phyloP scores from a whole-genome alignment of 2,113 vertebrate species.

The Scolopax mira region DNA sequence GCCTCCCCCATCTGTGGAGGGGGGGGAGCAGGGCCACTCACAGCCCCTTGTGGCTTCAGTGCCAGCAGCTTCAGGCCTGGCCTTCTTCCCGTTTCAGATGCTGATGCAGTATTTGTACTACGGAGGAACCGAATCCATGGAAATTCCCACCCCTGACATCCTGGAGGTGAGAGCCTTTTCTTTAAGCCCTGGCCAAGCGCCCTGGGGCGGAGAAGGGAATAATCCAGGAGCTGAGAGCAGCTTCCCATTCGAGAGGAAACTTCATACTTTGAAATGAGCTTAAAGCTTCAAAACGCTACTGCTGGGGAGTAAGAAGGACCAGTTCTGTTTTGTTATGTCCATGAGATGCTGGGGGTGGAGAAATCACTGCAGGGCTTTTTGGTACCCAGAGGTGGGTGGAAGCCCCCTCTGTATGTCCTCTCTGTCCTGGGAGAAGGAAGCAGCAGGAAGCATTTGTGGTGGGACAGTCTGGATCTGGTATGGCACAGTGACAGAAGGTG shows the following conservation, averaged over 20 bases:
- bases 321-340: neutral
- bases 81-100: constrained; percentile 76
- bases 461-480: neutral
- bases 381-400: neutral
- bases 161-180: constrained; percentile 83
- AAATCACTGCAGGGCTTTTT: neutral
- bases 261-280: neutral
- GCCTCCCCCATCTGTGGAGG: neutral
- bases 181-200: neutral
- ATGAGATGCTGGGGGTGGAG: too few relatives aligned
- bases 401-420: neutral
- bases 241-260: neutral
- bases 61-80: neutral
- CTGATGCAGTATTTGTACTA: constrained; percentile 98
- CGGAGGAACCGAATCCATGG: constrained; percentile 89
- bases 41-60: neutral
- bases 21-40: neutral
- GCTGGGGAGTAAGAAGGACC: neutral
- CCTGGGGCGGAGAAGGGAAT: neutral
- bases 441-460: too few relatives aligned
- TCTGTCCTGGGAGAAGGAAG: neutral
- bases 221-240: neutral
- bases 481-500: neutral
- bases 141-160: constrained; percentile 84
- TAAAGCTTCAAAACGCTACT: neutral